Base-by-base conservation (phyloP, 2,797 vertebrate genomes). In the Pangasius djambal region DNA sequence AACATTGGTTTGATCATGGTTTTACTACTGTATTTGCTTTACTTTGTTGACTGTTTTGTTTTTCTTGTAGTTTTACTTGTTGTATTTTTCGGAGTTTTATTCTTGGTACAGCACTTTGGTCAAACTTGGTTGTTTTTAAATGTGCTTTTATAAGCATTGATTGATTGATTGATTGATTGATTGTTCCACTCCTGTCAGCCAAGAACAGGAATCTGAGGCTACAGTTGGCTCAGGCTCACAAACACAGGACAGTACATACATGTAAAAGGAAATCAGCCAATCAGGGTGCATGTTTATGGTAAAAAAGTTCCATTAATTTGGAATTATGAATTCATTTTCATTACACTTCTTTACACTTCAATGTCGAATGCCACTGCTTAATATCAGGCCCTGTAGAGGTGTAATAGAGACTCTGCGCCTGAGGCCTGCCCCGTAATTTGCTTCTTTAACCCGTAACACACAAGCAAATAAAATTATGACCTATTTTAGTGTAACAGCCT, bases 341-440 rank as follows among this genome's bases (percentile, higher is more conserved):
- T 75, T 75, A 12, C 40, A 2, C 44, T 50, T 77, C 44, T 3
- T 75, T 48, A 12, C 40, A 0, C 44, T 48, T 44, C 10, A 12
- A 75, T 77, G 74, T 28, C 15, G 12, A 48, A 28, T 2, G 5
- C 22, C 18, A 78, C 75, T 78, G 6, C 50, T 55, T 79, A 34
- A 16, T 55, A 34, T 79, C 15, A 34, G 50, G n/a, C 18, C n/a
- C 12, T n/a, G 22, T 15, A 6, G 25, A 50, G 5, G 5, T 50
- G 5, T 34, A 86, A 77, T 55, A 72, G 75, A 69, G 74, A 4
- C 82, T 85, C 77, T 81, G 40, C 25, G 48, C 78, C 75, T 25
- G 37, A 78, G 52, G 34, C 44, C 57, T 59, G 74, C 34, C 55
- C 88, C 55, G 67, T 75, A 77, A 87, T 83, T 70, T 87, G 75